These are phyloP conservation scores for Orchesella cincta DNA, from an alignment of 1,140 invertebrate genomes.

Conservation along the genomic window DNA sequence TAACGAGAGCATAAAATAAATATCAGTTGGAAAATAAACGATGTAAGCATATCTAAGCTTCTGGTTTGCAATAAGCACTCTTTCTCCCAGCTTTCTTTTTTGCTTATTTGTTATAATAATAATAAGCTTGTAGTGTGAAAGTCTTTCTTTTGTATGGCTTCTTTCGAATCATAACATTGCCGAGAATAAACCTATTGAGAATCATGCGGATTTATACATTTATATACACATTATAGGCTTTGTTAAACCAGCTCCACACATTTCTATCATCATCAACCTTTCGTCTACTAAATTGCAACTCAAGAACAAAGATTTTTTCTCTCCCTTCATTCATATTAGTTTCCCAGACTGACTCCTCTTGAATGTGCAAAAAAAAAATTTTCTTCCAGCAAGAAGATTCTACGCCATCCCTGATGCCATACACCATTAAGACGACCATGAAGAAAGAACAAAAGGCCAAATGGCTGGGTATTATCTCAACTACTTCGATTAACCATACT, in stretches of 20 bases:
- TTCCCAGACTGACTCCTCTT: no score
- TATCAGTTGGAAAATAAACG: background rate
- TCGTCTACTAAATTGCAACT: no score
- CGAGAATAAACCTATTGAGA: background rate
- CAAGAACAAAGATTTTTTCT: no score
- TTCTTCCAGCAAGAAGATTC: no score
- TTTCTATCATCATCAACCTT: no score
- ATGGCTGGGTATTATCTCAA: background rate
- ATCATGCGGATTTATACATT: no score
- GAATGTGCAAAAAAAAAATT: no score
- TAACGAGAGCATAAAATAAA: conserved; percentile 3
- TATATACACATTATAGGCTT: no score
- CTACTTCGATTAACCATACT: background rate
- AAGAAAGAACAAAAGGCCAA: background rate
- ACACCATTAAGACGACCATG: no score
- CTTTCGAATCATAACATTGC: background rate
- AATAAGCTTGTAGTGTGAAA: background rate
- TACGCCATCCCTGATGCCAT: no score
- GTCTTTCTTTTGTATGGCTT: background rate
- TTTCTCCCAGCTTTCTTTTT: background rate
- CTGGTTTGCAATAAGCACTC: background rate
- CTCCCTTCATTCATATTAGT: no score
- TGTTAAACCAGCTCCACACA: no score
- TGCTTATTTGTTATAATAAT: background rate
- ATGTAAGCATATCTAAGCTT: background rate